Conservation (phyloP, 1,140 invertebrate species). For the Dinothrombium tinctorium region DNA sequence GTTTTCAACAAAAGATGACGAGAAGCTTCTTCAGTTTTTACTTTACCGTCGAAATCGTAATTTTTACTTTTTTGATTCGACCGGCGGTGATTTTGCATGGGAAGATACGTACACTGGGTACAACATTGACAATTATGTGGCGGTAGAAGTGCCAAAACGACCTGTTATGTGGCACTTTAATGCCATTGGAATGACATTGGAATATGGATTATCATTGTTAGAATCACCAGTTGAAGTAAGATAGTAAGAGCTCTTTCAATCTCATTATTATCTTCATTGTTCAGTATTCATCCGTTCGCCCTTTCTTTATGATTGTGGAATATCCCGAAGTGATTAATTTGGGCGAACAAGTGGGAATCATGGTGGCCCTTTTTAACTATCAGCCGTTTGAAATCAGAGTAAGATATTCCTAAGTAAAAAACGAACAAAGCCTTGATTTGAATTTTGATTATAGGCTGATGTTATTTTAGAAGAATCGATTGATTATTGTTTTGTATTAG, state of each 20-base stretch:
- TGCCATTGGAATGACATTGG: slow-evolving; percentile 24
- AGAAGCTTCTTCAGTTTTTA: slow-evolving; percentile 17
- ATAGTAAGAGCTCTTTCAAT: slow-evolving; percentile 19
- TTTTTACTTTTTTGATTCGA: slow-evolving; percentile 22
- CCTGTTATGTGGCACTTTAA: slow-evolving; percentile 18
- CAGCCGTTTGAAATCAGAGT: too few species aligned
- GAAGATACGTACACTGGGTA: slow-evolving; percentile 14
- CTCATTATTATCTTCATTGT: too few species aligned
- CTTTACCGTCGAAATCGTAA: slow-evolving; percentile 17
- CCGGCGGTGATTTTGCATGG: slow-evolving; percentile 26
- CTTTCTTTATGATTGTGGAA: too few species aligned
- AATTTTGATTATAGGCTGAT: too few species aligned
- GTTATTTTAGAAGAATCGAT: too few species aligned
- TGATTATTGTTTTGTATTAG: too few species aligned
- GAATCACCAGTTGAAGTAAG: slow-evolving; percentile 20
- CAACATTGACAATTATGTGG: slow-evolving; percentile 23
- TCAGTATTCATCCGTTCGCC: too few species aligned
- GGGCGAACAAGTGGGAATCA: too few species aligned
- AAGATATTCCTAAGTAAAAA: too few species aligned
- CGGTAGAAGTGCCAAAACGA: slow-evolving; percentile 3
- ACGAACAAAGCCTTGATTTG: too few species aligned
- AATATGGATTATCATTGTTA: slow-evolving; percentile 23
- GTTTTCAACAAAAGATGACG: slow-evolving; percentile 10
- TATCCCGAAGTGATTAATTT: too few species aligned
- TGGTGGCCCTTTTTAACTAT: too few species aligned